phyloP scores from a whole-genome alignment of 2,113 vertebrate species.

The Sminthopsis crassicaudata region DNA sequence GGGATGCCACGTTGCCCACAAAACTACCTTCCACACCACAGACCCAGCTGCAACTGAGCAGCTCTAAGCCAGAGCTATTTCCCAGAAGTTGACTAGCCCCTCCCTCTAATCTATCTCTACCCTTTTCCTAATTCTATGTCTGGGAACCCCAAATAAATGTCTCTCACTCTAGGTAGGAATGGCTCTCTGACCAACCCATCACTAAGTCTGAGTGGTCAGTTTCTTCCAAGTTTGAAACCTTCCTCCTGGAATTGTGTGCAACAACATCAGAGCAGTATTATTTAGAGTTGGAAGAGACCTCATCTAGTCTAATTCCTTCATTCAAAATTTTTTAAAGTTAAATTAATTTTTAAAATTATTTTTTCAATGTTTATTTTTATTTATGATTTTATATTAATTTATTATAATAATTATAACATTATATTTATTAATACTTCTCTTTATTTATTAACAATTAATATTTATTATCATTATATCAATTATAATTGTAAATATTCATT shows the following conservation, averaged over 20 bases:
- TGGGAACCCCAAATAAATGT: not conserved
- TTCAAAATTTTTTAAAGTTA: not conserved
- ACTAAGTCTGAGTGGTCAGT: not conserved
- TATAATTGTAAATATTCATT: no score
- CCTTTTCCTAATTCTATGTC: not conserved
- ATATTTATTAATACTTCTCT: no score
- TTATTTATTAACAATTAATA: no score
- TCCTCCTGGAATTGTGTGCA: not conserved
- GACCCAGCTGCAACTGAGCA: slow-evolving; percentile 69
- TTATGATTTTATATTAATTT: no score
- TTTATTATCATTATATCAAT: no score
- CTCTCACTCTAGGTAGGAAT: not conserved
- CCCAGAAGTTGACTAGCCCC: not conserved
- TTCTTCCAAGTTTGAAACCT: not conserved
- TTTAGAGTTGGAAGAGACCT: not conserved
- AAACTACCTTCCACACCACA: slow-evolving; percentile 43
- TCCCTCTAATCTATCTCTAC: not conserved
- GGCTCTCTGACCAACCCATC: not conserved
- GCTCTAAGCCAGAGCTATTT: slow-evolving; percentile 50
- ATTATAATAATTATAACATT: no score
- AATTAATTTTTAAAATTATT: no score
- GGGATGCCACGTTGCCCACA: slow-evolving; percentile 3
- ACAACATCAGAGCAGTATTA: not conserved
- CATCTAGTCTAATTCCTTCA: not conserved
- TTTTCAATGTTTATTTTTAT: no score